Conservation (phyloP, 2,113 vertebrate genomes). For the Beaufortia kweichowensis region DNA sequence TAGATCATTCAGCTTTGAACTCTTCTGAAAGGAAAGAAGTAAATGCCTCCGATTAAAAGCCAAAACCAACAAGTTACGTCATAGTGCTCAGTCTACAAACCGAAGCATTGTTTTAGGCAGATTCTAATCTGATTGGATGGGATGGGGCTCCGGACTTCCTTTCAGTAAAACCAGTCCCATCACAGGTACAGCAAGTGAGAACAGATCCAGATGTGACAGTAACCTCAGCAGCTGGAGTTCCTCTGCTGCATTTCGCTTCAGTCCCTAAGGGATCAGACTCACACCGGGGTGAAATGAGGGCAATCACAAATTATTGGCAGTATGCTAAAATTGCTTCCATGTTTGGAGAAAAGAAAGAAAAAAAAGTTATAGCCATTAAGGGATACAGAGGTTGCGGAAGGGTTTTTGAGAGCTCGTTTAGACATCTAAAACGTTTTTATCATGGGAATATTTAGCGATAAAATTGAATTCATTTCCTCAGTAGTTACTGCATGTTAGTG, state of each 20-base stretch:
- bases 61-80: conserved; percentile 27
- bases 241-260: conserved; percentile 7
- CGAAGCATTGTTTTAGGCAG: conserved; percentile 9
- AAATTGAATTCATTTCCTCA: neutral
- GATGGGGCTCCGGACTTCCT: conserved; percentile 15
- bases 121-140: conserved; percentile 17
- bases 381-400: conserved; percentile 12
- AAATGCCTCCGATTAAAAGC: neutral
- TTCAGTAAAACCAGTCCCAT: neutral
- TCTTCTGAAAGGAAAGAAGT: neutral
- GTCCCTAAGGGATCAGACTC: conserved; percentile 12
- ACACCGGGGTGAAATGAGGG: conserved; percentile 36
- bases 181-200: conserved; percentile 36
- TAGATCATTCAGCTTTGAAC: neutral
- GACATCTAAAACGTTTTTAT: neutral
- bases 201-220: conserved; percentile 40
- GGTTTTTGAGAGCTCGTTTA: neutral
- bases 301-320: conserved; percentile 35
- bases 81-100: neutral
- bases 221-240: conserved; percentile 15
- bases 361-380: conserved; percentile 1
- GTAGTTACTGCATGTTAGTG: neutral
- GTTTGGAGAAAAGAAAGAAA: conserved; percentile 32
- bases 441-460: neutral
- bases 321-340: conserved; percentile 43